Conservation (phyloP, 1,140 invertebrate species). For the Manduca sexta region DNA sequence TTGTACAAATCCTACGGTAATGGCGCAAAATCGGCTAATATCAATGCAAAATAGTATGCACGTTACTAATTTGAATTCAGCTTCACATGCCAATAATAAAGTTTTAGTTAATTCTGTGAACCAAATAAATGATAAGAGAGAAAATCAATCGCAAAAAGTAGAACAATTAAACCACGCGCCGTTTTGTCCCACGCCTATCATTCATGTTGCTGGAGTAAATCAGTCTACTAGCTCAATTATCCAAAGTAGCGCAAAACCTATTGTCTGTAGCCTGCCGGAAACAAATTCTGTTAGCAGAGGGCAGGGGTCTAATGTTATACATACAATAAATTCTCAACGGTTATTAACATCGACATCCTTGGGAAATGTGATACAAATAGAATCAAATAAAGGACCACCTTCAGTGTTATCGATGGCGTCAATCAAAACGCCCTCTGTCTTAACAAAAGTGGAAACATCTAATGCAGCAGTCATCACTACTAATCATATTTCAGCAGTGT, state of each 20-base stretch:
- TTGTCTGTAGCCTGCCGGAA: constrained; percentile 46
- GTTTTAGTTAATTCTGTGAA: constrained; percentile 50
- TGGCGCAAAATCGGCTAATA: constrained; percentile 65
- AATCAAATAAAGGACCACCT: constrained; percentile 42
- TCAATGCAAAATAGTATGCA: constrained; percentile 58
- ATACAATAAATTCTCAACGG: constrained; percentile 49
- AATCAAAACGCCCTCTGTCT: constrained; percentile 42
- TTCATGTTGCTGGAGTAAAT: constrained; percentile 47
- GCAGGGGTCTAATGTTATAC: constrained; percentile 55
- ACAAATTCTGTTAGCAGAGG: constrained; percentile 35
- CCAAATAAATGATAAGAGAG: constrained; percentile 45
- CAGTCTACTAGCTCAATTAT: constrained; percentile 48
- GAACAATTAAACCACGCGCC: constrained; percentile 38
- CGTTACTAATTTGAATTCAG: constrained; percentile 43
- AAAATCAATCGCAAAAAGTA: constrained; percentile 37
- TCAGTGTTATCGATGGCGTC: constrained; percentile 55
- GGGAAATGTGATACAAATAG: constrained; percentile 49
- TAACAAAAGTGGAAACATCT: constrained; percentile 44
- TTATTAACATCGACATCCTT: constrained; percentile 42
- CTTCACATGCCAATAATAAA: constrained; percentile 55
- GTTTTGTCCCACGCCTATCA: constrained; percentile 43
- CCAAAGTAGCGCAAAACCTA: constrained; percentile 45
- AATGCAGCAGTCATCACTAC: constrained; percentile 38
- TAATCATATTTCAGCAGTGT: constrained; percentile 45
- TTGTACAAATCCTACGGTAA: constrained; percentile 48